These are phyloP conservation scores for Pteria penguin DNA, from an alignment of 2,888 invertebrate species.

Conservation along the genomic window DNA sequence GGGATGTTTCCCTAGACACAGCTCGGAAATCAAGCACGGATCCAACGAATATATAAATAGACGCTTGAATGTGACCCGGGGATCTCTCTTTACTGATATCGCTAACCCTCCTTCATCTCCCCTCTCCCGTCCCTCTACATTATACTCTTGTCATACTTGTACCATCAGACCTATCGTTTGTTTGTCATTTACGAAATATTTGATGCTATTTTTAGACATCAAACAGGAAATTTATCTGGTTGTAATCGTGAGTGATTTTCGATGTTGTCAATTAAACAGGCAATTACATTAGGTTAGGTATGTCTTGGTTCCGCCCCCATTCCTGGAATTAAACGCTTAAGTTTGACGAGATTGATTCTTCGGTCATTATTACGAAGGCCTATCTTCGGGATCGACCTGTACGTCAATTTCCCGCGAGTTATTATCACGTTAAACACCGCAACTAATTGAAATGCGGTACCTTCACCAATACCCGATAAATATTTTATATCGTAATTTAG, in stretches of 20 bases:
- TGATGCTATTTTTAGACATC: not conserved
- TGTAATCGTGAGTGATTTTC: not conserved
- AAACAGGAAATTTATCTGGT: not conserved
- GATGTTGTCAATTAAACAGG: not conserved
- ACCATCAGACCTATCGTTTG: no score
- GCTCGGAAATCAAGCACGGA: no score
- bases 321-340: not conserved
- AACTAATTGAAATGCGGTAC: not conserved
- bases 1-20: no score
- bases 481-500: conserved; percentile 20
- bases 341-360: not conserved
- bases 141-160: no score
- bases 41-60: no score
- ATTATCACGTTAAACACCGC: not conserved
- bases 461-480: conserved; percentile 6
- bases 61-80: no score
- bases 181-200: not conserved
- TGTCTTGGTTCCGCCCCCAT: not conserved
- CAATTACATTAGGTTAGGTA: not conserved
- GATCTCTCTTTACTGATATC: no score
- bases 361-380: not conserved
- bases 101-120: no score
- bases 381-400: not conserved
- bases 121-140: no score
- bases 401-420: not conserved